A percentile compares a stretch with the other conserved stretches of the same genome.
Evolutionary conservation across 2,888 invertebrate genomes (phyloP).

Genomic region (Andrena praecox): DNA sequence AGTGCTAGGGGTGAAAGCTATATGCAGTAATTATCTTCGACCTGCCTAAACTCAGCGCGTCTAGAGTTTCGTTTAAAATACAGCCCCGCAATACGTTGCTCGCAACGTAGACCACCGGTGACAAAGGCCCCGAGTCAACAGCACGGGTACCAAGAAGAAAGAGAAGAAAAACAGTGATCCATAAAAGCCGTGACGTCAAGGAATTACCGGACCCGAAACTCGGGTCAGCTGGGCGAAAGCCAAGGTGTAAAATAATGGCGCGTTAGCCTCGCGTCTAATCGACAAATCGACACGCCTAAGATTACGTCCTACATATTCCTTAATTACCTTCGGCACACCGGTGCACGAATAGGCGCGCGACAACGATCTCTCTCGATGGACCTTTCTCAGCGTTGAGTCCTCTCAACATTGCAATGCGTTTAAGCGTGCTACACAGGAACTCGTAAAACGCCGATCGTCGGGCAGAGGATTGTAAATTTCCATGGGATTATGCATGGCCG

Average conservation of each 20-base stretch:
- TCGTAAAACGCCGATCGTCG: no score
- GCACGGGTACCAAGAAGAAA: conserved; percentile 10
- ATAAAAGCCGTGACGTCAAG: conserved; percentile 63
- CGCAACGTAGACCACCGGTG: not conserved
- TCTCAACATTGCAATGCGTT: not conserved
- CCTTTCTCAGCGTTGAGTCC: no score
- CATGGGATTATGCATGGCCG: conserved; percentile 1
- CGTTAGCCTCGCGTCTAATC: conserved; percentile 66
- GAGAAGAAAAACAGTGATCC: conserved; percentile 27
- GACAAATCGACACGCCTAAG: conserved; percentile 49
- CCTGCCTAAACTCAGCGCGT: not conserved
- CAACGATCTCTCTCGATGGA: not conserved
- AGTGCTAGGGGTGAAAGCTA: no score
- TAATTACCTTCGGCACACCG: not conserved
- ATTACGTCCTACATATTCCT: conserved; percentile 10
- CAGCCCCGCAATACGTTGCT: not conserved
- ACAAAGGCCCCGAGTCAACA: conserved; percentile 1
- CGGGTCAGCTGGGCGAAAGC: conserved; percentile 63
- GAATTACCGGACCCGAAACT: conserved; percentile 49
- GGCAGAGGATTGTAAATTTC: conserved; percentile 2
- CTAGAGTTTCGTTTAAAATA: not conserved
- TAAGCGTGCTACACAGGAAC: not conserved
- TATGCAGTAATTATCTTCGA: no score
- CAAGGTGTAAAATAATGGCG: conserved; percentile 68
- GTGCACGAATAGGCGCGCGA: not conserved